Evolutionary conservation across 2,888 invertebrate species (phyloP).

Genomic region (Agriopis leucophaearia): DNA sequence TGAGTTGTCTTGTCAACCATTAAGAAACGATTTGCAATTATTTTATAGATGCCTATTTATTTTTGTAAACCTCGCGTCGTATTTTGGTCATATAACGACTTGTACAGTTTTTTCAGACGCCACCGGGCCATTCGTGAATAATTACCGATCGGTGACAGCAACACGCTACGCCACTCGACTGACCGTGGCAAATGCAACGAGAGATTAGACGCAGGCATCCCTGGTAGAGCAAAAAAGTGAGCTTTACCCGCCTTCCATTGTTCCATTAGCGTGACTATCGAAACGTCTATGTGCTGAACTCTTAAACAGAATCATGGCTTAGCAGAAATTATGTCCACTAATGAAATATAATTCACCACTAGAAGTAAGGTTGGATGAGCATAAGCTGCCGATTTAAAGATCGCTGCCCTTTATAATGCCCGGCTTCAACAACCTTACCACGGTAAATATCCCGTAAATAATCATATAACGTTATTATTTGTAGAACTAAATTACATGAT

Average conservation of each 20-base stretch:
- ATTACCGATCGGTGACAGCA: slow-evolving; percentile 79
- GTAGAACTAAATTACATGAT: too few relatives aligned
- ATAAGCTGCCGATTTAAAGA: too few relatives aligned
- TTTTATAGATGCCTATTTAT: too few relatives aligned
- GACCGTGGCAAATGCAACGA: slow-evolving; percentile 75
- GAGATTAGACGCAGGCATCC: slow-evolving; percentile 76
- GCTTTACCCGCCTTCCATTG: slow-evolving; percentile 74
- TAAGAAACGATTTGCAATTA: too few relatives aligned
- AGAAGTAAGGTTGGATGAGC: too few relatives aligned
- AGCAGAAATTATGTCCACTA: neutral
- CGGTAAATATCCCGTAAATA: too few relatives aligned
- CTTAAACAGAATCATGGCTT: slow-evolving; percentile 8
- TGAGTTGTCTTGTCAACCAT: too few relatives aligned
- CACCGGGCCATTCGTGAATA: slow-evolving; percentile 73
- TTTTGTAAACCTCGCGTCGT: slow-evolving; percentile 10
- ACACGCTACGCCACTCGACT: slow-evolving; percentile 76
- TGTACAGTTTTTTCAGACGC: slow-evolving; percentile 62
- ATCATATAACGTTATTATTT: too few relatives aligned
- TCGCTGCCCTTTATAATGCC: too few relatives aligned
- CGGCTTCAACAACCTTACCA: too few relatives aligned
- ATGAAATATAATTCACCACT: too few relatives aligned
- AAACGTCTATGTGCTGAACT: slow-evolving; percentile 68
- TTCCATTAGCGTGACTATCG: slow-evolving; percentile 81
- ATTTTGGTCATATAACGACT: slow-evolving; percentile 38
- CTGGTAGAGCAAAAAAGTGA: slow-evolving; percentile 73